A percentile compares a stretch with the other conserved stretches of the same genome.
Evolutionary conservation across 2,113 vertebrate species (phyloP).

Genomic region (Lichenostomus cassidix): DNA sequence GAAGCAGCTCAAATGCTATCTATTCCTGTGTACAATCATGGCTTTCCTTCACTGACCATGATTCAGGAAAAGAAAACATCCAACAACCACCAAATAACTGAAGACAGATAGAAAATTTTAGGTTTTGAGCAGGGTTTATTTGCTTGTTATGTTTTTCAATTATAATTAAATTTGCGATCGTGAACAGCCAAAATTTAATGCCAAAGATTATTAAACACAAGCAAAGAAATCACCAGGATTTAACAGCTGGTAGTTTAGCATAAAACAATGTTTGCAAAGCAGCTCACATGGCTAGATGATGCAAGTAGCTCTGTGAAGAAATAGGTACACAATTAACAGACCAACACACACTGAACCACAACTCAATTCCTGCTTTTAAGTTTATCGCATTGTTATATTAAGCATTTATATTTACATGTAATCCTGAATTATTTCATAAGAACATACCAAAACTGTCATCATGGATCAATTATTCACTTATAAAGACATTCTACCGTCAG

Average conservation of each 20-base stretch:
- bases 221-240: conserved; percentile 1
- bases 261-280: not conserved
- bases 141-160: not conserved
- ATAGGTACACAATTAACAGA: not conserved
- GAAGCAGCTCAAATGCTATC: not conserved
- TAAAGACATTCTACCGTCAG: not conserved
- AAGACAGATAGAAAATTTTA: not conserved
- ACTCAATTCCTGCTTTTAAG: not conserved
- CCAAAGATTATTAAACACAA: not conserved
- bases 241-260: not conserved
- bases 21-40: not conserved
- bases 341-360: not conserved
- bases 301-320: not conserved
- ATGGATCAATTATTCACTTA: not conserved
- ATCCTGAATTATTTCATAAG: conserved; percentile 25
- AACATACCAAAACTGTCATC: not conserved
- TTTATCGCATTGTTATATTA: conserved; percentile 35
- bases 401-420: conserved; percentile 53
- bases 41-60: not conserved
- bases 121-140: not conserved
- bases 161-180: not conserved
- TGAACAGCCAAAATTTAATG: not conserved
- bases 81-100: not conserved
- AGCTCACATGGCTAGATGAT: not conserved
- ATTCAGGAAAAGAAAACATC: not conserved